Evolutionary conservation across 2,113 vertebrate species (phyloP).

Genomic region (Dinomys branickii): DNA sequence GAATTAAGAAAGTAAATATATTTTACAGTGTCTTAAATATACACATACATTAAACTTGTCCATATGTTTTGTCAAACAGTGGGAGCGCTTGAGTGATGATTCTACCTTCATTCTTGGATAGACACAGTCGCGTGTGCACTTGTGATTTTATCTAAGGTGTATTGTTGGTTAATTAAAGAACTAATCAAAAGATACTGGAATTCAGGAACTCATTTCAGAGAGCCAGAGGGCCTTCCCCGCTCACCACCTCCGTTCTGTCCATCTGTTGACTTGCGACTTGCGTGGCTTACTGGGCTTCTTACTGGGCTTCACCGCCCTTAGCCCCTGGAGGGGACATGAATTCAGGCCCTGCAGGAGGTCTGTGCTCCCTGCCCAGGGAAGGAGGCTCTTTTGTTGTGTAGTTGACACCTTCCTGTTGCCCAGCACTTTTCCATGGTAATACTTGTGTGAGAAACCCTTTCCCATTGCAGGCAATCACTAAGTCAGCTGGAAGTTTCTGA

Average conservation of each 20-base stretch:
- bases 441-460: slow-evolving; percentile 18
- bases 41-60: neutral
- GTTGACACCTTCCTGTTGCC: neutral
- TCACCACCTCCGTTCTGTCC: neutral
- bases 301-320: neutral
- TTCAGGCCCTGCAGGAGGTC: neutral
- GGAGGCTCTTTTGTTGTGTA: neutral
- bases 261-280: neutral
- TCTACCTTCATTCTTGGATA: neutral
- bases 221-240: neutral
- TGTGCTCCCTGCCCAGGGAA: neutral
- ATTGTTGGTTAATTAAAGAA: neutral
- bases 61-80: slow-evolving; percentile 1
- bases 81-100: neutral
- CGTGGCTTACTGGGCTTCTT: neutral
- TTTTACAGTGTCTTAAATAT: neutral
- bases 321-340: neutral
- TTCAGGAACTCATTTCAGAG: neutral
- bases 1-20: neutral
- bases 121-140: too few relatives aligned
- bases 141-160: neutral
- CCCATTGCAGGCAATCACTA: neutral
- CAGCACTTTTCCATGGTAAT: neutral
- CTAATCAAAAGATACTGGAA: slow-evolving; percentile 33
- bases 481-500: neutral